Percentiles rank a stretch among this genome's conserved stretches.
These are phyloP conservation scores for Mastigias papua DNA, from an alignment of 30 jellyfish, hydroid and myxozoan genomes.

Conservation along the genomic window DNA sequence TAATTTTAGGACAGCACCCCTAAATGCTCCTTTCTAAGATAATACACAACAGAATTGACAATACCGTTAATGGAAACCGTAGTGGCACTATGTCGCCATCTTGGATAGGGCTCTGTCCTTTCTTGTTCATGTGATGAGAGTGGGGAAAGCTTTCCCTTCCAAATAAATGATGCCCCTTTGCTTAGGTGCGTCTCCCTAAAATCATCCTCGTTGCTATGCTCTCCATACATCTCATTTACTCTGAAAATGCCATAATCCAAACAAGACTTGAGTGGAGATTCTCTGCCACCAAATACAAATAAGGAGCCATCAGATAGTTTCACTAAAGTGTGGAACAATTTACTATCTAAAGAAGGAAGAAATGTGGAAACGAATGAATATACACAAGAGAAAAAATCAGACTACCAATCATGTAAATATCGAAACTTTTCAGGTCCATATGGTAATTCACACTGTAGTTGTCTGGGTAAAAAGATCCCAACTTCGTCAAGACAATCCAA, in stretches of 20 bases:
- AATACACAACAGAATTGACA: not conserved
- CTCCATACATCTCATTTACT: not conserved
- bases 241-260: constrained; percentile 38
- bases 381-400: too few species aligned
- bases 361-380: too few species aligned
- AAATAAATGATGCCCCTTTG: not conserved
- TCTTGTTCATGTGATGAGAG: not conserved
- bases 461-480: too few species aligned
- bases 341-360: constrained; percentile 11
- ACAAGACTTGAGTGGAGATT: constrained; percentile 83
- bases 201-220: not conserved
- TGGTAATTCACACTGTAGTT: too few species aligned
- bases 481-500: too few species aligned
- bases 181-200: not conserved
- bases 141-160: not conserved
- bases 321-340: constrained; percentile 67
- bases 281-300: constrained; percentile 91
- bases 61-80: constrained; percentile 50
- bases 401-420: too few species aligned
- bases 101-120: constrained; percentile 35
- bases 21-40: too few species aligned
- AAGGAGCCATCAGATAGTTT: constrained; percentile 25
- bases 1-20: too few species aligned
- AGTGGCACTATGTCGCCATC: constrained; percentile 87
- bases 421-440: too few species aligned